Evolutionary conservation across 1,140 invertebrate species (phyloP), one percentile per base, ranked within the genome.

Genomic region (Trichonephila clavipes): DNA sequence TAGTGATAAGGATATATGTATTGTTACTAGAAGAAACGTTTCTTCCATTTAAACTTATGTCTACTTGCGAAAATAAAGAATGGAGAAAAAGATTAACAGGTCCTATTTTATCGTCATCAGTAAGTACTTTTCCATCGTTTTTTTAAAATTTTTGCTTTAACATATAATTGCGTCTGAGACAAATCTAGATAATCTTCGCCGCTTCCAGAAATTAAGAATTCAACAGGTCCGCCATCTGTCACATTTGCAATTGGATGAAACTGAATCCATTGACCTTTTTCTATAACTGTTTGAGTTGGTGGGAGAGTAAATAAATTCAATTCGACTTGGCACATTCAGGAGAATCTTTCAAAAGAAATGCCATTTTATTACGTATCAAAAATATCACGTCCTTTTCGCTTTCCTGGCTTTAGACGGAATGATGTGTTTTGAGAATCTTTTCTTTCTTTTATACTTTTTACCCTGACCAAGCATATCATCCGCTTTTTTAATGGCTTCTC

Each of bases 231-330:
- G 10, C 91, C 64, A 87, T 93, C 82, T 44, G 24, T 44, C 4
- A 59, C 82, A 21, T 86, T 87, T 10, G 83, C 34, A 2, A 93
- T 28, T n/a, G 91, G 83, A 40, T 93, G 85, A 69, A 82, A 93
- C 72, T 93, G 59, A 64, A 87, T 51, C 62, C 91, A 93, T 2
- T 87, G 91, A 34, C 91, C 91, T 28, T 24, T 44, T 92, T 92
- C 81, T 40, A 86, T 92, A 58, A 69, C 90, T 16, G 61, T 92
- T 86, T 92, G 77, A 24, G 90, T 92, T 24, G 40, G n/a, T 24
- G 90, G 82, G 14, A 92, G 44, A n/a, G 61, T 58, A 62, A 82
- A 82, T n/a, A 82, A 28, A 44, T 90, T 40, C 5, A 90, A 40
- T 90, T 77, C 72, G 1, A 90, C 34, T 90, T 90, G 8, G 19